Percentiles rank a stretch among this genome's conserved stretches.
These are phyloP conservation scores for Caenorhabditis sp. DNA, from an alignment of 2,888 invertebrate species.

Conservation along the genomic window DNA sequence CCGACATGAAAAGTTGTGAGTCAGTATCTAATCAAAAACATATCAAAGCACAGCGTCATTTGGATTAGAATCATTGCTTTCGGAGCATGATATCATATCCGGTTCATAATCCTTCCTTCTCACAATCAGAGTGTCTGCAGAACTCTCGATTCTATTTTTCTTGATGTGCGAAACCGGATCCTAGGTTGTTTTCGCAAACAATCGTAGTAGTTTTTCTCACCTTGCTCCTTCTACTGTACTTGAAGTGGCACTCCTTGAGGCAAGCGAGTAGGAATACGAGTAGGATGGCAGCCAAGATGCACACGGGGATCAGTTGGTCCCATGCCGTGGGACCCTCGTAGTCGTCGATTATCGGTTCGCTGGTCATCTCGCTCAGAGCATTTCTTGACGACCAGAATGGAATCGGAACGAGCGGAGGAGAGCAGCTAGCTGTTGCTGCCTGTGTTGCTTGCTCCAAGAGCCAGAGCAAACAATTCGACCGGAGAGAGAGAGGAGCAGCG, in stretches of 20 bases:
- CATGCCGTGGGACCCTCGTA: conserved; percentile 55
- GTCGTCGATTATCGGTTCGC: conserved; percentile 55
- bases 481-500: too few species aligned
- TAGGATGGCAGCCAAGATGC: conserved; percentile 57
- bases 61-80: neutral
- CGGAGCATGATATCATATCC: conserved; percentile 9
- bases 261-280: conserved; percentile 63
- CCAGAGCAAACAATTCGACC: conserved; percentile 38
- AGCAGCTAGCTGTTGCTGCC: conserved; percentile 36
- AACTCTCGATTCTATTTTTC: conserved; percentile 2
- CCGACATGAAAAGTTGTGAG: neutral
- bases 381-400: conserved; percentile 44
- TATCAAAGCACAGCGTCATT: too few species aligned
- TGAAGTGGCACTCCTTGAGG: conserved; percentile 55
- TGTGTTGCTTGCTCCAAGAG: conserved; percentile 52
- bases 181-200: conserved; percentile 24
- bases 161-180: conserved; percentile 30
- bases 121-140: conserved; percentile 16
- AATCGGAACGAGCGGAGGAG: neutral
- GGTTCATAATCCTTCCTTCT: conserved; percentile 4
- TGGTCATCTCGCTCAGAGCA: conserved; percentile 48
- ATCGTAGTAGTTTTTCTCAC: conserved; percentile 43
- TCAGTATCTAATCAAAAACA: neutral
- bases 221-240: conserved; percentile 49
- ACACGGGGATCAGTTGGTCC: conserved; percentile 61